Percentiles rank a stretch among this genome's conserved stretches.
These are phyloP conservation scores for Meleagris gallopavo DNA, from an alignment of 2,113 vertebrate species.

Conservation along the genomic window DNA sequence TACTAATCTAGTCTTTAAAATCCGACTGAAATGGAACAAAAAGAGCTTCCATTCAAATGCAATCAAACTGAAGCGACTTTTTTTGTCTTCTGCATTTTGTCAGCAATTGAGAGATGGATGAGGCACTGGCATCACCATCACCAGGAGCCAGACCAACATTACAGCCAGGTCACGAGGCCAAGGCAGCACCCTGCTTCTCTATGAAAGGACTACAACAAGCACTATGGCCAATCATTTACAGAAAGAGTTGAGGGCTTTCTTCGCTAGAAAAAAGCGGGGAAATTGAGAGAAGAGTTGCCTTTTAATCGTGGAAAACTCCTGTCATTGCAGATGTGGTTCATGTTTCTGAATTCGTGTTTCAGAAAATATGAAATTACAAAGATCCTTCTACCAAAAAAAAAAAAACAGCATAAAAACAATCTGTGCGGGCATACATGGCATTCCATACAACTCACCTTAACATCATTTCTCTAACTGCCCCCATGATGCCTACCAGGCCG, in stretches of 20 bases:
- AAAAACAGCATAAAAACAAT: not conserved
- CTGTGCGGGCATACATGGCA: too few species aligned
- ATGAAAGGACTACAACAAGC: not conserved
- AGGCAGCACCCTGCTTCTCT: not conserved
- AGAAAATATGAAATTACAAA: not conserved
- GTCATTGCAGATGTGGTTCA: not conserved
- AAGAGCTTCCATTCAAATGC: rapidly evolving
- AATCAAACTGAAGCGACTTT: rapidly evolving
- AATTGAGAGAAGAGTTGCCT: not conserved
- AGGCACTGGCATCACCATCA: rapidly evolving
- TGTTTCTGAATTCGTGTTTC: not conserved
- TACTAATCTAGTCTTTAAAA: not conserved
- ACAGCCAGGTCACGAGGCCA: rapidly evolving
- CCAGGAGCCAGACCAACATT: not conserved
- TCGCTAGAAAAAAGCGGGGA: not conserved
- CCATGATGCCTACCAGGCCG: not conserved
- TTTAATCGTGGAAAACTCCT: not conserved
- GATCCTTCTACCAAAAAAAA: not conserved
- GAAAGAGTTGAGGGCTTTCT: not conserved
- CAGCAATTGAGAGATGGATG: not conserved
- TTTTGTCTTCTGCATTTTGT: not conserved
- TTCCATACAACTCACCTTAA: rapidly evolving
- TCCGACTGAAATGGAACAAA: rapidly evolving
- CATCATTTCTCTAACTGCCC: not conserved
- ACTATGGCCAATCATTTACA: not conserved